Percentiles rank a stretch among this genome's conserved stretches.
Evolutionary conservation across 2,797 vertebrate species (phyloP).

Genomic region (Syngnathus rostellatus): DNA sequence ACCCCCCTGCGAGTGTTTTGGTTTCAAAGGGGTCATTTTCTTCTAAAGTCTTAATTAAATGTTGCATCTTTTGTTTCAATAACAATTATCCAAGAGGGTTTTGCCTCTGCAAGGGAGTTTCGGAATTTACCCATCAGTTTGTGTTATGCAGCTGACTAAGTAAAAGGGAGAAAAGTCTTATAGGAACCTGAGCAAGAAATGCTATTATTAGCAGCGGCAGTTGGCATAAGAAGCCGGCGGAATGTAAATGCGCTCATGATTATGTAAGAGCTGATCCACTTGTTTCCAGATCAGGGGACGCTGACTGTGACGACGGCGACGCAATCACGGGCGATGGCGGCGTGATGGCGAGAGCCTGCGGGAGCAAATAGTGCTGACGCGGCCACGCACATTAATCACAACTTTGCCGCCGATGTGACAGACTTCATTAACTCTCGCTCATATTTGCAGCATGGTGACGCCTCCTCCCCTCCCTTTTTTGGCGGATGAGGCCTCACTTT

Average conservation of each 20-base stretch:
- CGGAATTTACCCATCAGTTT: background rate
- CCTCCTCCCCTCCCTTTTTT: background rate
- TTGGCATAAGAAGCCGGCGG: conserved; percentile 19
- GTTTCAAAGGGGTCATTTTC: too few relatives aligned
- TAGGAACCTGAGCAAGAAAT: conserved; percentile 27
- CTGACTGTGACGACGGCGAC: conserved; percentile 25
- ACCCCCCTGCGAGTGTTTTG: too few relatives aligned
- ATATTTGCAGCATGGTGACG: conserved; percentile 27
- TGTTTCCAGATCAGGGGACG: conserved; percentile 25
- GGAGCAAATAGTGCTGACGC: conserved; percentile 9
- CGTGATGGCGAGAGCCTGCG: conserved; percentile 7
- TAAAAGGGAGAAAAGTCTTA: conserved; percentile 36
- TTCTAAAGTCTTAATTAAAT: too few relatives aligned
- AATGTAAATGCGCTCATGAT: conserved; percentile 40
- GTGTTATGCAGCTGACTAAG: conserved; percentile 18
- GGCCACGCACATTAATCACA: conserved; percentile 8
- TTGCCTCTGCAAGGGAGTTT: background rate
- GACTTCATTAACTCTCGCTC: conserved; percentile 14
- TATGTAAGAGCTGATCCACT: conserved; percentile 27
- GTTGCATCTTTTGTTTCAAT: background rate
- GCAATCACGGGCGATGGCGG: conserved; percentile 15
- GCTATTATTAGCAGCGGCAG: conserved; percentile 51
- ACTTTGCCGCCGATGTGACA: background rate
- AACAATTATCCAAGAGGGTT: background rate
- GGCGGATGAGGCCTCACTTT: conserved; percentile 16